Evolutionary conservation across 2,113 vertebrate genomes (phyloP).

Genomic region (Hemiscyllium ocellatum): DNA sequence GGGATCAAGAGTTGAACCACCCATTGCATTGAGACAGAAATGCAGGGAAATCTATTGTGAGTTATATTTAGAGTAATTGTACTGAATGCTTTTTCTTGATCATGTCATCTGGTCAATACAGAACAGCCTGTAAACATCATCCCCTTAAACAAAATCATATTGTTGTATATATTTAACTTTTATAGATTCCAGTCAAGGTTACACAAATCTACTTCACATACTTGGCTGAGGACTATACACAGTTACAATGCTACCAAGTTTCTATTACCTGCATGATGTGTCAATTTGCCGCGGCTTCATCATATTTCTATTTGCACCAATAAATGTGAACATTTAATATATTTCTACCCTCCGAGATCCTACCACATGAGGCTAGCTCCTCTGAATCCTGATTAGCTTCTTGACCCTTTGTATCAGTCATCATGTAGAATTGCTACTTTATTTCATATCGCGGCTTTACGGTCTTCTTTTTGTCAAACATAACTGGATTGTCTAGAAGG

Average conservation of each 20-base stretch:
- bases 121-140: background rate
- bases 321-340: background rate
- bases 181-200: background rate
- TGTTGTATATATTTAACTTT: background rate
- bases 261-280: background rate
- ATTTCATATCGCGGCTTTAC: background rate
- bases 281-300: background rate
- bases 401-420: background rate
- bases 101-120: background rate
- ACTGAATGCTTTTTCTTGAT: background rate
- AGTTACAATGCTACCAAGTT: background rate
- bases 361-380: background rate
- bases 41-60: background rate
- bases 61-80: background rate
- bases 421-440: background rate
- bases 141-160: background rate
- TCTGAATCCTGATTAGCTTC: background rate
- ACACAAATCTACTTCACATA: background rate
- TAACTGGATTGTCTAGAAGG: background rate
- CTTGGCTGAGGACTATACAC: background rate
- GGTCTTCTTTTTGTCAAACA: background rate
- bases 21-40: background rate
- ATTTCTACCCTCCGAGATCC: background rate
- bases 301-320: background rate
- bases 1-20: background rate